phyloP scores from a whole-genome alignment of 1,140 invertebrate genomes.

The Manduca sexta region DNA sequence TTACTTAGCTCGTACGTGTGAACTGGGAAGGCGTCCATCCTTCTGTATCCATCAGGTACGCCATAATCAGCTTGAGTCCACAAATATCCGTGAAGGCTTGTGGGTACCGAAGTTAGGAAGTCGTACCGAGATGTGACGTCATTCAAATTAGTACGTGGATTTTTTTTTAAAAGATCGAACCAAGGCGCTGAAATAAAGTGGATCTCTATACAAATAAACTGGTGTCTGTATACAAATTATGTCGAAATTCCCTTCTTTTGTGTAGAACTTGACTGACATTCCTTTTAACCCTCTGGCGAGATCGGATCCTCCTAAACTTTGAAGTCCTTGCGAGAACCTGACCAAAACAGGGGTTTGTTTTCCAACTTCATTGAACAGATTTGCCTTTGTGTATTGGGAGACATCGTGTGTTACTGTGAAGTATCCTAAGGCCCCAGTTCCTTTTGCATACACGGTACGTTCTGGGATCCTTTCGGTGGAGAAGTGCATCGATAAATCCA shows the following conservation, averaged over 20 bases:
- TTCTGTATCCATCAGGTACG: constrained; percentile 87
- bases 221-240: constrained; percentile 77
- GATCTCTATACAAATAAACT: constrained; percentile 81
- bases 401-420: constrained; percentile 95
- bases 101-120: constrained; percentile 86
- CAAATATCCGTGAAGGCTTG: constrained; percentile 85
- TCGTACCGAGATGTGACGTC: constrained; percentile 92
- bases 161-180: constrained; percentile 77
- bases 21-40: constrained; percentile 77
- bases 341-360: constrained; percentile 83
- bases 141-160: constrained; percentile 79
- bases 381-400: constrained; percentile 85
- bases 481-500: constrained; percentile 88
- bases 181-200: constrained; percentile 76
- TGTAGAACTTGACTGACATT: constrained; percentile 83
- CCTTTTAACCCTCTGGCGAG: constrained; percentile 80
- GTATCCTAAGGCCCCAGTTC: constrained; percentile 93
- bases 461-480: constrained; percentile 94
- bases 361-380: constrained; percentile 87
- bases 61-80: constrained; percentile 90
- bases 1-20: constrained; percentile 83
- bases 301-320: constrained; percentile 87
- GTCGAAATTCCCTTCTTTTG: constrained; percentile 84
- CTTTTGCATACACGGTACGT: constrained; percentile 94
- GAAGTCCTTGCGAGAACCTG: constrained; percentile 86